phyloP scores from a whole-genome alignment of 2,797 vertebrate genomes.

The Spinibarbus caldwelli region DNA sequence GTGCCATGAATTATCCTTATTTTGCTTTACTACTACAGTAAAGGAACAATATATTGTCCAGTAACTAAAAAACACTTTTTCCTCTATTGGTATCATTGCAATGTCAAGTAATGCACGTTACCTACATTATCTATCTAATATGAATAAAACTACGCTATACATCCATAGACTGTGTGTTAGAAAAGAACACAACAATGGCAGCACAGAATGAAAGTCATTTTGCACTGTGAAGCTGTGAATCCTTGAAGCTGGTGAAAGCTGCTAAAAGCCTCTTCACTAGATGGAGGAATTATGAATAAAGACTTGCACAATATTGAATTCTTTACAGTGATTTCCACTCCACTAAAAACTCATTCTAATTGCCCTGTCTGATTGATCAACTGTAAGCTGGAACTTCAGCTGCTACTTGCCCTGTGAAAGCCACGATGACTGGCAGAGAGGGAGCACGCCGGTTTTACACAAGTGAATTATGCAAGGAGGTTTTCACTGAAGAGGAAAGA shows the following conservation, averaged over 20 bases:
- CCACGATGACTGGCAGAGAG: constrained; percentile 14
- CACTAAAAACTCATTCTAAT: constrained; percentile 28
- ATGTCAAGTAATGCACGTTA: constrained; percentile 6
- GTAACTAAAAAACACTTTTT: not conserved
- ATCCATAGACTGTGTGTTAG: too few relatives aligned
- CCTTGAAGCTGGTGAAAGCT: constrained; percentile 1
- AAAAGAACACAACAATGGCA: not conserved
- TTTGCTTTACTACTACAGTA: constrained; percentile 4
- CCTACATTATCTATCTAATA: constrained; percentile 17
- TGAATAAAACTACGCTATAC: constrained; percentile 23
- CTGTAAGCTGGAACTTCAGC: constrained; percentile 36
- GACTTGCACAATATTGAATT: constrained; percentile 33
- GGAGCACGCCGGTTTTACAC: constrained; percentile 46
- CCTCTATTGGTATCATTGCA: constrained; percentile 11
- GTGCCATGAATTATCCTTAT: constrained; percentile 16
- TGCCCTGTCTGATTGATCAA: constrained; percentile 31
- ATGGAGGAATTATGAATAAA: constrained; percentile 38
- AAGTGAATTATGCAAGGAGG: constrained; percentile 54
- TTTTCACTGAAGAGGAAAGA: constrained; percentile 41
- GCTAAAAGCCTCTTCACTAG: constrained; percentile 31
- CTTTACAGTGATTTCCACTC: constrained; percentile 37
- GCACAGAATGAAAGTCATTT: constrained; percentile 25
- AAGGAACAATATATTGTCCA: not conserved
- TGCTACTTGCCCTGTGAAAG: constrained; percentile 16
- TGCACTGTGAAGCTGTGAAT: constrained; percentile 10